These are phyloP conservation scores for Dreissena rostriformis DNA, from an alignment of 1,140 invertebrate species.

Conservation along the genomic window DNA sequence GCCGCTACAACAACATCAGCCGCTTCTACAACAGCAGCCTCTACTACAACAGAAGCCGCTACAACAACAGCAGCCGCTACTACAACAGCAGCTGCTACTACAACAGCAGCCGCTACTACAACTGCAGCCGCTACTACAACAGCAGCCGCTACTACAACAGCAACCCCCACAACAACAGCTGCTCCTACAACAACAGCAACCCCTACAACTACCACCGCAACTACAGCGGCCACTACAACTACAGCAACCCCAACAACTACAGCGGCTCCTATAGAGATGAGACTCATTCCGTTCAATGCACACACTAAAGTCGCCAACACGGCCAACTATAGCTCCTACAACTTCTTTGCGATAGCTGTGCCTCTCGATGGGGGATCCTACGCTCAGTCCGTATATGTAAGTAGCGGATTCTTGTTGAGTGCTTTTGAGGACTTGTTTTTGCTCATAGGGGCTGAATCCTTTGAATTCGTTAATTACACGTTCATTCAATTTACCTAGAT, in stretches of 20 bases:
- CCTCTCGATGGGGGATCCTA: neutral
- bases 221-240: neutral
- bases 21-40: neutral
- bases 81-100: neutral
- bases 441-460: neutral
- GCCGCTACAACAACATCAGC: neutral
- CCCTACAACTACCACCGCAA: neutral
- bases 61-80: neutral
- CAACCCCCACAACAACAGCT: neutral
- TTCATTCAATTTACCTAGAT: neutral
- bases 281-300: neutral
- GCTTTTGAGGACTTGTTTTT: neutral
- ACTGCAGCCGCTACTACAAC: neutral
- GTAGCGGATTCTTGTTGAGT: neutral
- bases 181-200: neutral
- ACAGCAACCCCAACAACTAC: neutral
- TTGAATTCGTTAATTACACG: neutral
- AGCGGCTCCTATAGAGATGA: neutral
- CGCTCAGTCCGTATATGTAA: constrained; percentile 13
- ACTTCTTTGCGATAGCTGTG: neutral
- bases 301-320: neutral
- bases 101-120: neutral
- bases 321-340: neutral
- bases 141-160: neutral
- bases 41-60: neutral